phyloP scores from a whole-genome alignment of 2,797 vertebrate species.

The Spea hammondii region DNA sequence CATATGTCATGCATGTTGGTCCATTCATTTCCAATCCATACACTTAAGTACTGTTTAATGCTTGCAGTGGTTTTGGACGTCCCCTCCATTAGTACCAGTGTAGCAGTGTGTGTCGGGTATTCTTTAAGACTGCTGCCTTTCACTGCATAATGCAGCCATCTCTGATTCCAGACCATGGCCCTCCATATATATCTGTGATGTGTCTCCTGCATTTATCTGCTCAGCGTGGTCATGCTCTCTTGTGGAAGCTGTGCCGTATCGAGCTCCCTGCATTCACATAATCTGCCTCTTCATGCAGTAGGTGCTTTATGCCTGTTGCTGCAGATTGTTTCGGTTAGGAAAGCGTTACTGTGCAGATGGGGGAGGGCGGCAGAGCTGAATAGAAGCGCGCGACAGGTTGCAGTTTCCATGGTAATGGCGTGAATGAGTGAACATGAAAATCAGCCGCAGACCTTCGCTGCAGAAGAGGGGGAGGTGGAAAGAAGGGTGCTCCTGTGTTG shows the following conservation, averaged over 20 bases:
- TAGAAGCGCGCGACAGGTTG: slow-evolving; percentile 49
- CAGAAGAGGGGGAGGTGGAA: slow-evolving; percentile 48
- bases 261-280: not conserved
- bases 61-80: too few species aligned
- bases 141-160: not conserved
- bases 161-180: not conserved
- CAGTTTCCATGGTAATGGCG: slow-evolving; percentile 47
- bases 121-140: not conserved
- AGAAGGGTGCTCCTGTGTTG: slow-evolving; percentile 41
- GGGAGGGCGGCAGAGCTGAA: slow-evolving; percentile 38
- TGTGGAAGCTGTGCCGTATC: too few species aligned
- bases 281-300: slow-evolving; percentile 28
- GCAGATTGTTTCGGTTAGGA: slow-evolving; percentile 34
- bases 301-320: slow-evolving; percentile 37
- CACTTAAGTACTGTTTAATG: too few species aligned
- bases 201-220: not conserved
- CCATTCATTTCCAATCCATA: too few species aligned
- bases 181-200: not conserved
- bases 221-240: too few species aligned
- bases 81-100: too few species aligned
- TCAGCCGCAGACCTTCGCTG: slow-evolving; percentile 52
- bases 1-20: too few species aligned
- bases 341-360: slow-evolving; percentile 42
- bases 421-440: slow-evolving; percentile 53
- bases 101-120: not conserved